These are phyloP conservation scores for Pachyseris speciosa DNA, from an alignment of 64 coral and sea anemone genomes.

Conservation along the genomic window DNA sequence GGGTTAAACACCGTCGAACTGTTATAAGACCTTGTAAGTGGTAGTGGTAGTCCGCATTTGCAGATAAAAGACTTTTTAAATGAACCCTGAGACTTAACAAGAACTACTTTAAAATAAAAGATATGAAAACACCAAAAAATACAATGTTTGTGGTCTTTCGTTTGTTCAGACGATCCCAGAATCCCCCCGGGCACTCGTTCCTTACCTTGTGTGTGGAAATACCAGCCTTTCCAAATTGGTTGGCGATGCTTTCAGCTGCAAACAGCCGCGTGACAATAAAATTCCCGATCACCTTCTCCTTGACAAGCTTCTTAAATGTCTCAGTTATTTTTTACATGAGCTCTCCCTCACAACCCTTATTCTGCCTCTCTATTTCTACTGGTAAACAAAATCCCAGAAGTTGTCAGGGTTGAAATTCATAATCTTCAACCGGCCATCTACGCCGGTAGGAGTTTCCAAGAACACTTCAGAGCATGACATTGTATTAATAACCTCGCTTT, in stretches of 20 bases:
- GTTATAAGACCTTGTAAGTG: too few species aligned
- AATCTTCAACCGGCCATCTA: neutral
- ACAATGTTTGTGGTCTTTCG: too few species aligned
- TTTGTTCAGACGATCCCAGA: too few species aligned
- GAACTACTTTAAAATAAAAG: too few species aligned
- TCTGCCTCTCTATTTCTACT: neutral
- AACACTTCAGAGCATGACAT: conserved; percentile 1
- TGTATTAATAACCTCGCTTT: neutral
- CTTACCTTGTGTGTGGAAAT: neutral
- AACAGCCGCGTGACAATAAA: neutral
- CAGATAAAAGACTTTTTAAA: too few species aligned
- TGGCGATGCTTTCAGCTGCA: neutral
- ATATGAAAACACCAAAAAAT: too few species aligned
- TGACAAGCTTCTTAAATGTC: neutral
- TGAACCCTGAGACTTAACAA: too few species aligned
- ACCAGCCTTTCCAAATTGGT: neutral
- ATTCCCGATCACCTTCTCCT: neutral
- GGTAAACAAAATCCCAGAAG: conserved; percentile 36
- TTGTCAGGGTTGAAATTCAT: neutral
- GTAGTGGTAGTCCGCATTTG: too few species aligned
- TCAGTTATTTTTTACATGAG: conserved; percentile 28
- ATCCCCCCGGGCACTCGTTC: neutral
- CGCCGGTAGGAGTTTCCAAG: neutral
- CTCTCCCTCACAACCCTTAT: conserved; percentile 40
- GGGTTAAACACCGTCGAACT: too few species aligned